Evolutionary conservation across 2,888 invertebrate genomes (phyloP), one percentile per base, ranked within the genome.

Genomic region (Dascillus cervinus): DNA sequence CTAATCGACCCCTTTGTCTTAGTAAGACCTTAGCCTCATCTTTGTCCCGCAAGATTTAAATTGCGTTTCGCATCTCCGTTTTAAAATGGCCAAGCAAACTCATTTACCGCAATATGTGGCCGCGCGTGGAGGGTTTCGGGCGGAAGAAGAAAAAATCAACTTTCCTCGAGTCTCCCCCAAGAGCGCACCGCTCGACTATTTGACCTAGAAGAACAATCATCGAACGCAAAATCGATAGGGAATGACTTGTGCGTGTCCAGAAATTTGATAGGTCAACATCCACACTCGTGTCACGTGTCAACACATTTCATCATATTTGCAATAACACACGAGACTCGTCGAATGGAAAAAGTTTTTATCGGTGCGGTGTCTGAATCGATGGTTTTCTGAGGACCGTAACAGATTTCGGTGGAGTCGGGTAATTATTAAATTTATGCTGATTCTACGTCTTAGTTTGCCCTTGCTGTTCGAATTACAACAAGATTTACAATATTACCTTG

Each of bases 351-450:
- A 4, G 17, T 17, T 17, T 17, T 4, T 6, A 17, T 4, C 8
- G 17, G 17, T 17, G 4, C 8, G 5, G 17, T n/a, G n/a, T n/a
- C 17, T 8, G 17, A 6, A 6, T 17, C 17, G 17, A 17, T 6
- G 17, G 17, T 4, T 17, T 8, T 17, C 17, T 8, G 17, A 11
- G 26, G 26, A 32, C 24, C 30, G 49, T 44, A 48, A 53, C 53
- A 54, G 47, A 41, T 48, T 51, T 53, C 57, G 55, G 58, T 51
- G 48, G 53, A 56, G 59, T 49, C 51, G 52, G 56, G 62, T 63
- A 66, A 67, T 66, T 66, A 66, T 64, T 57, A 65, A 67, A 67
- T 67, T 66, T 67, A 67, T 66, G 67, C 67, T 67, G 67, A 67
- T 66, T 66, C 67, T 61, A 61, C 64, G 63, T 66, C 67, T 67